Evolutionary conservation across 2,888 invertebrate species (phyloP), one percentile per base, ranked within the genome.

Genomic region (Ecdyonurus torrentis): DNA sequence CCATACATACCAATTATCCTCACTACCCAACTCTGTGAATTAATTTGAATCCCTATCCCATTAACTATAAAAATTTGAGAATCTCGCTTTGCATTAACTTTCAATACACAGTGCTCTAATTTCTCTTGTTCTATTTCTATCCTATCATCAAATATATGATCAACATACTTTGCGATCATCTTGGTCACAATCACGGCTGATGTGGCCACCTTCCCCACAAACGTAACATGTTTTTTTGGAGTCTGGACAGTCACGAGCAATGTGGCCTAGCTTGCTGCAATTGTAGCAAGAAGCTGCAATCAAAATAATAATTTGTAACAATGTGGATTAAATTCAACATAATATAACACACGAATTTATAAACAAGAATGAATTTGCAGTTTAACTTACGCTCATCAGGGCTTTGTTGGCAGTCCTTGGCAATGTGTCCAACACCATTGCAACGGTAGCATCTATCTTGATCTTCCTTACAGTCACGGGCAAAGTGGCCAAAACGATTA

Each of bases 341-440:
- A n/a, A n/a, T n/a, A n/a, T n/a, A n/a, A n/a, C n/a, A n/a, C n/a
- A n/a, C n/a, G n/a, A n/a, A n/a, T n/a, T n/a, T n/a, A n/a, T n/a
- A n/a, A n/a, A n/a, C n/a, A n/a, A n/a, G n/a, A n/a, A n/a, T n/a
- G n/a, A n/a, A n/a, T n/a, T n/a, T n/a, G n/a, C n/a, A n/a, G n/a
- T n/a, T n/a, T 37, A 15, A 37, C 37, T 55, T 20, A 55, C 55
- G 73, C 67, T 74, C 75, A 70, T 72, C 73, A 62, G 73, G 71
- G 61, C 69, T 70, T 79, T 91, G 90, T 72, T 89, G 86, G 78
- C 93, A 93, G 78, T 93, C 91, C 75, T 91, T 90, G 71, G 92
- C 92, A 80, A 92, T 91, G 78, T 93, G 93, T 66, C 93, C 94
- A 73, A 89, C 86, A 71, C 91, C 89, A 78, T 90, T 91, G 82